Conservation (phyloP, 2,888 invertebrate genomes). For the Mesoligia furuncula region DNA sequence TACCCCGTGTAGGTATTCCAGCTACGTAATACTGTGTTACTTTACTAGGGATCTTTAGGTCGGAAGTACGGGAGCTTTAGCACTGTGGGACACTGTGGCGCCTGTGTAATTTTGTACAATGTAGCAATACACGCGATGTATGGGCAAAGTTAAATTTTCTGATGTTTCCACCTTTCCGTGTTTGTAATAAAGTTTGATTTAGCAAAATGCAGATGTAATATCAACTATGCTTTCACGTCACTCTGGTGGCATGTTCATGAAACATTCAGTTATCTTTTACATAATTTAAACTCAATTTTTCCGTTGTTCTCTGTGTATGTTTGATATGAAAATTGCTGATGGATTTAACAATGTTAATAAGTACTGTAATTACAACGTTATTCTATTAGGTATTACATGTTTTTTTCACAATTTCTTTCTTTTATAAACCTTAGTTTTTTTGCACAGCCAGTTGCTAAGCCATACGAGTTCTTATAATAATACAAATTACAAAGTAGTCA, state of each 20-base stretch:
- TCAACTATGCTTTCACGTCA: conserved; percentile 44
- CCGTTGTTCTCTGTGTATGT: conserved; percentile 47
- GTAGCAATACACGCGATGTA: conserved; percentile 66
- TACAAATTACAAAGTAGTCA: conserved; percentile 13
- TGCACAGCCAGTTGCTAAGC: neutral
- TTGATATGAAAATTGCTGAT: conserved; percentile 55
- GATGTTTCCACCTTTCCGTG: conserved; percentile 43
- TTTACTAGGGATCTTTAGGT: conserved; percentile 43
- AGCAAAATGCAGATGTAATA: conserved; percentile 39
- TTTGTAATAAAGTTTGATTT: conserved; percentile 61
- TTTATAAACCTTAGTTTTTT: neutral
- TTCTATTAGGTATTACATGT: conserved; percentile 28
- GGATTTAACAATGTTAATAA: conserved; percentile 30
- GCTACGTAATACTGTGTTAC: conserved; percentile 54
- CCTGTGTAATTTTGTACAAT: conserved; percentile 48
- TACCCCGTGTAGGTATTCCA: conserved; percentile 54
- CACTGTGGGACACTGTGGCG: conserved; percentile 51
- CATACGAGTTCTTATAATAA: neutral
- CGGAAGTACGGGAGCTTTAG: conserved; percentile 33
- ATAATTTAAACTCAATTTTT: conserved; percentile 57
- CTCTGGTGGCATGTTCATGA: conserved; percentile 60
- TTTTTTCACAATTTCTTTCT: conserved; percentile 19
- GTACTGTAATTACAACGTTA: conserved; percentile 32
- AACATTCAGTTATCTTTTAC: conserved; percentile 61
- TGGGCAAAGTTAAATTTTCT: conserved; percentile 48